Evolutionary conservation across 2,113 vertebrate genomes (phyloP), one percentile per base, ranked within the genome.

Genomic region (Odontesthes bonariensis): DNA sequence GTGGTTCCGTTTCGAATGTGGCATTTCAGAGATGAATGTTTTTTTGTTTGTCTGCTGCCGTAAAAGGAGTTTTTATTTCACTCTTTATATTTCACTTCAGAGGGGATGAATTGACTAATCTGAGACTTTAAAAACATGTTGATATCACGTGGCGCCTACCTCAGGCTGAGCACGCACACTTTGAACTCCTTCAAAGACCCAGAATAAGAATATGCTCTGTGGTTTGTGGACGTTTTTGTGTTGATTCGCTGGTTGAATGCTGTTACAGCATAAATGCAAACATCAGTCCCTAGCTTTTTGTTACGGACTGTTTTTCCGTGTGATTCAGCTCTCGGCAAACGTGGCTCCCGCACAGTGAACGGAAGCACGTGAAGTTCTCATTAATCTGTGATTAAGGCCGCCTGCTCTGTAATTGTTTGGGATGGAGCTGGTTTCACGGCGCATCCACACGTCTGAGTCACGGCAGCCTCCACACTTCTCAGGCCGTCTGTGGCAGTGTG

Each of bases 401-500:
- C 82, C 69, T 77, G 66, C 62, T 67, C 38, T 67, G 59, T 73
- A 75, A 82, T 73, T 58, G 68, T 81, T 74, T 8, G 33, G 68
- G 67, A 61, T 62, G 14, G 40, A 62, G 68, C 67, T 72, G 7
- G 69, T 77, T 79, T 75, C 54, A 19, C 11, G 27, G 23, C 8
- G 35, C 51, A 63, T 61, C 72, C 73, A 49, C 84, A 67, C 65
- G 61, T 27, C 60, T 90, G 89, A 89, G 81, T 89, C 87, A 84
- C 52, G 77, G 40, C 84, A 73, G 68, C 85, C 81, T 77, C 84
- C 88, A 57, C 73, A 77, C 73, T 86, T 79, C 68, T 82, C 75
- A 16, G 79, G 70, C 85, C 81, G 71, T 89, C 86, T 90, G 86
- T 77, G 62, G 69, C 67, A 53, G 84, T 84, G 87, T 75, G 83